Evolutionary conservation across 2,888 invertebrate species (phyloP).

Genomic region (Junonia oenone): DNA sequence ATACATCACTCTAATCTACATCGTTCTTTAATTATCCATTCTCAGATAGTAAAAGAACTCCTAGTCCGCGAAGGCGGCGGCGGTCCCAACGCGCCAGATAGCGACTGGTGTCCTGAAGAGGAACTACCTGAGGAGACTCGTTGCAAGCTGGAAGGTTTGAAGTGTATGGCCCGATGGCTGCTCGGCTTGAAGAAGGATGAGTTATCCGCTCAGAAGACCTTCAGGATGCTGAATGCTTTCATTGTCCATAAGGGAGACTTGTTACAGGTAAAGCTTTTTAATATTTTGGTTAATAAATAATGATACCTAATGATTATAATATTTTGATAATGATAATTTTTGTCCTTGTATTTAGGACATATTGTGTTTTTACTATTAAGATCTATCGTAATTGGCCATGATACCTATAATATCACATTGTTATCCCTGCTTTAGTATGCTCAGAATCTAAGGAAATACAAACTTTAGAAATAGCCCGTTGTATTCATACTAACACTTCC

Average conservation of each 20-base stretch:
- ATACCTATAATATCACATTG: too few species aligned
- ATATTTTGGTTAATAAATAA: neutral
- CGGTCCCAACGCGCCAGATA: slow-evolving; percentile 69
- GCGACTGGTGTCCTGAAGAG: slow-evolving; percentile 91
- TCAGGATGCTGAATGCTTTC: slow-evolving; percentile 95
- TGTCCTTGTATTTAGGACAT: too few species aligned
- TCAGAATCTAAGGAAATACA: too few species aligned
- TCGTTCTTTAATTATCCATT: too few species aligned
- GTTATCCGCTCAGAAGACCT: slow-evolving; percentile 94
- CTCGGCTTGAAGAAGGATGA: slow-evolving; percentile 93
- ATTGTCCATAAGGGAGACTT: slow-evolving; percentile 95
- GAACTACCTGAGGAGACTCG: slow-evolving; percentile 93
- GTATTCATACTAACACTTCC: too few species aligned
- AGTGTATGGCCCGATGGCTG: slow-evolving; percentile 97
- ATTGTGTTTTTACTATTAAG: too few species aligned
- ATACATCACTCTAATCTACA: too few species aligned
- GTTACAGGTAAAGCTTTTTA: slow-evolving; percentile 67
- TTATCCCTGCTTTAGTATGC: too few species aligned
- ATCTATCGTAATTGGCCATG: too few species aligned
- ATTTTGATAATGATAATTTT: too few species aligned
- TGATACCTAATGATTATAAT: too few species aligned
- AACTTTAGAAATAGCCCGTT: too few species aligned
- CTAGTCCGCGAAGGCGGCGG: slow-evolving; percentile 89
- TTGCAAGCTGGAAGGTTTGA: slow-evolving; percentile 95
- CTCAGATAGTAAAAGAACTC: slow-evolving; percentile 94